Evolutionary conservation across 1,140 invertebrate species (phyloP).

Genomic region (Andricus grossulariae): DNA sequence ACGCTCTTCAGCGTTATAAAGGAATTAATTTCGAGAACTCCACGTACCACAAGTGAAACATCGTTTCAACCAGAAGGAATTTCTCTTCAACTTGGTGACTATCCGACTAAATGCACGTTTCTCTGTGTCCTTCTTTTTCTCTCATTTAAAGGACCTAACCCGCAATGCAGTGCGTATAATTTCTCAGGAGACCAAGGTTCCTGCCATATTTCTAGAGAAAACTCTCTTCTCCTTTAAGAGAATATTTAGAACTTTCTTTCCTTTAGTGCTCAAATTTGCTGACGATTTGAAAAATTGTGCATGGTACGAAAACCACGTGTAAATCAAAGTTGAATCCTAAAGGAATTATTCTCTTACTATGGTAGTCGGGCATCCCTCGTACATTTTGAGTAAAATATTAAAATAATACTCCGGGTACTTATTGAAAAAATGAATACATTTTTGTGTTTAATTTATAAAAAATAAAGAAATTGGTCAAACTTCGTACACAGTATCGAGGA

Average conservation of each 20-base stretch:
- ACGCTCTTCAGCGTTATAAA: neutral
- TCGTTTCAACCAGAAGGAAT: neutral
- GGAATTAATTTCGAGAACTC: neutral
- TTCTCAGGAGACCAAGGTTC: neutral
- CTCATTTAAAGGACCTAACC: neutral
- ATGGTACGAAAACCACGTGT: neutral
- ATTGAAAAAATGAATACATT: too few relatives aligned
- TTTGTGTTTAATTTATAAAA: too few relatives aligned
- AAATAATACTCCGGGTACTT: too few relatives aligned
- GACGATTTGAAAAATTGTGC: neutral
- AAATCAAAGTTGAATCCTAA: too few relatives aligned
- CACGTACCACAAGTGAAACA: neutral
- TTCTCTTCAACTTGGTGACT: slow-evolving; percentile 8
- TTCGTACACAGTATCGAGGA: too few relatives aligned
- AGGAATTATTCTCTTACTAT: too few relatives aligned
- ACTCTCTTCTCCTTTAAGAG: neutral
- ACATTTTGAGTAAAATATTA: too few relatives aligned
- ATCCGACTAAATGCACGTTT: neutral
- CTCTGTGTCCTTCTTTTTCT: neutral
- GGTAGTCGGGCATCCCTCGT: too few relatives aligned
- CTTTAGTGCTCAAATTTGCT: neutral
- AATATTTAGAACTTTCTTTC: slow-evolving; percentile 24
- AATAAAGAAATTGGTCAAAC: too few relatives aligned
- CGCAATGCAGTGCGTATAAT: slow-evolving; percentile 23
- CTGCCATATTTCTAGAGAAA: neutral